These are phyloP conservation scores for Pygoscelis antarcticus DNA, from an alignment of 2,113 vertebrate genomes.

Conservation along the genomic window DNA sequence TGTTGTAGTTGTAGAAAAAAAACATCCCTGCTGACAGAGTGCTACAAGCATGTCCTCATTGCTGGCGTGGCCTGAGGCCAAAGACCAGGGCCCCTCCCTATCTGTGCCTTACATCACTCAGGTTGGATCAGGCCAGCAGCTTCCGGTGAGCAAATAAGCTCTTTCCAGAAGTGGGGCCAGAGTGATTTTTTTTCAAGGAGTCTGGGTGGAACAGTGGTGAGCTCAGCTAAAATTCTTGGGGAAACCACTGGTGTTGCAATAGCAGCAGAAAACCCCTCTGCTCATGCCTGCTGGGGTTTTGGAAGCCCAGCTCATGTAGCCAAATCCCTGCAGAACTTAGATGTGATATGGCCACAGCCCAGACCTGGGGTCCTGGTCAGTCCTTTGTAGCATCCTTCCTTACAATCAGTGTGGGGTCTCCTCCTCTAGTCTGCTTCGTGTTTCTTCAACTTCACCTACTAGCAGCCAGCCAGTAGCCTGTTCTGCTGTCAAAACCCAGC, in stretches of 20 bases:
- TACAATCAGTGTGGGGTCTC: background rate
- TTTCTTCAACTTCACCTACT: background rate
- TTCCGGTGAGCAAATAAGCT: background rate
- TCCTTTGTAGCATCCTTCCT: background rate
- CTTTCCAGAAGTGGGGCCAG: background rate
- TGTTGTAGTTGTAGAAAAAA: background rate
- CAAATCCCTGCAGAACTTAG: background rate
- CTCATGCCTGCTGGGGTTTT: background rate
- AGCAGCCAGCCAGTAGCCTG: background rate
- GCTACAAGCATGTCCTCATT: background rate
- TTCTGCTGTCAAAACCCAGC: background rate
- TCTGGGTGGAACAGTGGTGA: background rate
- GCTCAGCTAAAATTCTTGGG: background rate
- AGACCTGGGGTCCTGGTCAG: background rate
- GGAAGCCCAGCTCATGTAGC: background rate
- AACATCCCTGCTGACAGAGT: background rate
- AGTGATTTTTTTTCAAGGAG: background rate
- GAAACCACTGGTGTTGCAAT: background rate
- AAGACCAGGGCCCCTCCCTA: background rate
- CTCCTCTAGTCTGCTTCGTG: background rate
- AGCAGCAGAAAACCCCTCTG: background rate
- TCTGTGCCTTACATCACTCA: background rate
- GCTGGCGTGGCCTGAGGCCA: background rate
- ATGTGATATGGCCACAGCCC: background rate
- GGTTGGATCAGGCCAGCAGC: background rate